Evolutionary conservation across 2,113 vertebrate genomes (phyloP).

Genomic region (Erythrolamprus reginae): DNA sequence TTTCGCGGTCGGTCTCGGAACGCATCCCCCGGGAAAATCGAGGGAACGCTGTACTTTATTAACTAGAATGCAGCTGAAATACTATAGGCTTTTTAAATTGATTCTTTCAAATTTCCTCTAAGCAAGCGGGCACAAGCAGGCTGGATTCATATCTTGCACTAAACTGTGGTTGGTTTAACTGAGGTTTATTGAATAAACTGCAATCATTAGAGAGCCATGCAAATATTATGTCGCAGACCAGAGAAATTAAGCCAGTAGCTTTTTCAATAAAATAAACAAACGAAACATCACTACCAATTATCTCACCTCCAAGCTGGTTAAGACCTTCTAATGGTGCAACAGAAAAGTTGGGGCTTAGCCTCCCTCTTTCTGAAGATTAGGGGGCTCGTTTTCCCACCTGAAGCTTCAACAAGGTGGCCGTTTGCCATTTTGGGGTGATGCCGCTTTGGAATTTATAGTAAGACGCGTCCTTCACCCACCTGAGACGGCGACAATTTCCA

Average conservation of each 20-base stretch:
- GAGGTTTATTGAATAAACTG: neutral
- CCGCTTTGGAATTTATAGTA: fast-evolving
- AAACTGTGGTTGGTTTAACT: neutral
- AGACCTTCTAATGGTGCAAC: neutral
- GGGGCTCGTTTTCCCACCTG: neutral
- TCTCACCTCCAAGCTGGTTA: neutral
- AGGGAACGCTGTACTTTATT: no score
- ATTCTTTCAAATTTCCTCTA: neutral
- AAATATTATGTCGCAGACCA: neutral
- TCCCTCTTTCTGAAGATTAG: neutral
- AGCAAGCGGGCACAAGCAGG: neutral
- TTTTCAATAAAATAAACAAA: neutral
- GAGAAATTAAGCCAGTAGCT: neutral
- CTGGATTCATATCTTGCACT: neutral
- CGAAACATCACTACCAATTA: neutral
- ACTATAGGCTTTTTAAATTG: neutral
- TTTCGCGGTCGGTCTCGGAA: no score
- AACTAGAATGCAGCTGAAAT: neutral
- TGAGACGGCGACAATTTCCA: conserved; percentile 20
- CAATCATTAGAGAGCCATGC: neutral
- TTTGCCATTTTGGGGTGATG: fast-evolving
- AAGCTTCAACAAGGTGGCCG: fast-evolving
- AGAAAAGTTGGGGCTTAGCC: neutral
- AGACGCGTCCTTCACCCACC: neutral
- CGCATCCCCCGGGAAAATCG: no score